Evolutionary conservation across 1,140 invertebrate species (phyloP).

Genomic region (Pseudomyrmex pallidus): DNA sequence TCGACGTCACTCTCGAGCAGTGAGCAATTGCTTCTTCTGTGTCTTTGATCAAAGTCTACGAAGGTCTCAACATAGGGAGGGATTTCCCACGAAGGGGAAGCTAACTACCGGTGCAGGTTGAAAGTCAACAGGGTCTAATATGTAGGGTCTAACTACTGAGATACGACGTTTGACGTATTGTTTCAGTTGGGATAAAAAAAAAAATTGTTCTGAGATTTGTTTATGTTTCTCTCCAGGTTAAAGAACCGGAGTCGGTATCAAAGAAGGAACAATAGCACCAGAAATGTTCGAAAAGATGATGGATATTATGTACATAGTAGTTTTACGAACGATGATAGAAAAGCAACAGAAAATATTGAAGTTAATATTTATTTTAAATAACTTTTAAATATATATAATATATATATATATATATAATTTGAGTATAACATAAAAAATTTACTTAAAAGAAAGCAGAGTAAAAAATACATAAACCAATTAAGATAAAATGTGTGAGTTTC

Average conservation of each 20-base stretch:
- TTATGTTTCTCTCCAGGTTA: conserved; percentile 14
- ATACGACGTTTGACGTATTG: neutral
- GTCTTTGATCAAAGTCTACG: conserved; percentile 44
- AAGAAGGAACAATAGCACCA: neutral
- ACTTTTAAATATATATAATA: too few relatives aligned
- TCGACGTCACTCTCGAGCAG: neutral
- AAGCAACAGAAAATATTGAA: neutral
- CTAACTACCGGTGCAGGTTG: neutral
- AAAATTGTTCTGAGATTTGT: conserved; percentile 9
- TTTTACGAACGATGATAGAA: neutral
- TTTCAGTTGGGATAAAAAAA: neutral
- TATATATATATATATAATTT: too few relatives aligned
- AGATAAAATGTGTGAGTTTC: too few relatives aligned
- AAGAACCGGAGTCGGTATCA: conserved; percentile 21
- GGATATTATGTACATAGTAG: conserved; percentile 32
- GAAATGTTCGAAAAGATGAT: conserved; percentile 2
- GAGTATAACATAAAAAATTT: too few relatives aligned
- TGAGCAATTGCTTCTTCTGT: conserved; percentile 59
- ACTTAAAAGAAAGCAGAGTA: too few relatives aligned
- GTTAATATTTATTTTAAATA: too few relatives aligned
- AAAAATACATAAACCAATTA: too few relatives aligned
- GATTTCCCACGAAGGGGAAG: neutral
- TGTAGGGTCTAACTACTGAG: conserved; percentile 9
- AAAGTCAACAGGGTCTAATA: conserved; percentile 1
- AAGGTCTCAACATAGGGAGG: conserved; percentile 36